These are phyloP conservation scores for Recurvirostra avosetta DNA, from an alignment of 2,113 vertebrate species.

Conservation along the genomic window DNA sequence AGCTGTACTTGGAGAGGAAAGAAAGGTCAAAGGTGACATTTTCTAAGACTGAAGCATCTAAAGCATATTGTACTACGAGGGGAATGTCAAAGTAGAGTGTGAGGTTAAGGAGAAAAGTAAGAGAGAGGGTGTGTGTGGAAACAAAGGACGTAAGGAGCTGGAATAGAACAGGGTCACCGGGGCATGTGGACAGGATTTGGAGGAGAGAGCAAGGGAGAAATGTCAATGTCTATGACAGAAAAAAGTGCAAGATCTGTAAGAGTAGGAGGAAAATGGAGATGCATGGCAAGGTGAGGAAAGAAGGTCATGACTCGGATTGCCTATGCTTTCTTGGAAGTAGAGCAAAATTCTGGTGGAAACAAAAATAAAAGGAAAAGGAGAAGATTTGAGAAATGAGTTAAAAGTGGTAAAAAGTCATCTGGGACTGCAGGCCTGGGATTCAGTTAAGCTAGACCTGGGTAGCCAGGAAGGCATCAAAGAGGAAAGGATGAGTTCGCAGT, in stretches of 20 bases:
- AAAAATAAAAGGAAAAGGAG: neutral
- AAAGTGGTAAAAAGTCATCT: neutral
- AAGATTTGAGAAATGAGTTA: neutral
- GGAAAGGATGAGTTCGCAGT: neutral
- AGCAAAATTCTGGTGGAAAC: neutral
- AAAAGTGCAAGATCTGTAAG: neutral
- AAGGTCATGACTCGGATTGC: neutral
- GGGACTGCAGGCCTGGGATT: neutral
- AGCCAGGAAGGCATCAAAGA: neutral
- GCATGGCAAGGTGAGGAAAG: neutral
- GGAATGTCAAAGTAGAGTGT: neutral
- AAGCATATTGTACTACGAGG: neutral
- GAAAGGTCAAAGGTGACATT: neutral
- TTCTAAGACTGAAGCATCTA: neutral
- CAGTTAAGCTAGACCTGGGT: neutral
- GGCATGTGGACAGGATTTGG: neutral
- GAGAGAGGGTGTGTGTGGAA: neutral
- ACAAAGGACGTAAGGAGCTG: neutral
- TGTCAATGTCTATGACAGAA: neutral
- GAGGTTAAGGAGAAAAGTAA: neutral
- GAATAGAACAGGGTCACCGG: neutral
- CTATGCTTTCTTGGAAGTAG: neutral
- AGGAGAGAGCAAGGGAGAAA: neutral
- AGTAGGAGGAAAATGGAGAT: neutral
- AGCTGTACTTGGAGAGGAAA: neutral